Evolutionary conservation across 2,888 invertebrate genomes (phyloP).

Genomic region (Entomobrya multifasciata): DNA sequence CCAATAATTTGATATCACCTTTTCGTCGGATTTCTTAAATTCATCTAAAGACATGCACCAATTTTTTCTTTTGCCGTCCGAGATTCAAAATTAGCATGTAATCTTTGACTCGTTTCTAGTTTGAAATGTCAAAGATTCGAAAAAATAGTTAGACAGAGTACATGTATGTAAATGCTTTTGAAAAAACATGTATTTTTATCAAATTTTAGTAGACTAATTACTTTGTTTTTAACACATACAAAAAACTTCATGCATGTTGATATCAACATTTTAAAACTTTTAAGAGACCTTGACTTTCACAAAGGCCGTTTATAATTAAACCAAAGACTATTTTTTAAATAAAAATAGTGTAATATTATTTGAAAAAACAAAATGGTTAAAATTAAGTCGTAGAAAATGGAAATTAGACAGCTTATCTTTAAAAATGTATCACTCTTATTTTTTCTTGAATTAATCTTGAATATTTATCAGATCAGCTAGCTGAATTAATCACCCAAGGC

Average conservation of each 20-base stretch:
- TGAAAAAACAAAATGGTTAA: too few relatives aligned
- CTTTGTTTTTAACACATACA: too few relatives aligned
- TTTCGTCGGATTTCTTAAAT: slow-evolving; percentile 19
- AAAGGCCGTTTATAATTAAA: not conserved
- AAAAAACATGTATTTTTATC: too few relatives aligned
- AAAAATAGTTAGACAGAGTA: not conserved
- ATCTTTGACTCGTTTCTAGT: not conserved
- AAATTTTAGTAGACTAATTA: too few relatives aligned
- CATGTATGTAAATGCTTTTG: not conserved
- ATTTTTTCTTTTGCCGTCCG: too few relatives aligned
- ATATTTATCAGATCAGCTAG: too few relatives aligned
- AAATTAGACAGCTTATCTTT: not conserved
- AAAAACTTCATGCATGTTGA: too few relatives aligned
- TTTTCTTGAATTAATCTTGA: not conserved
- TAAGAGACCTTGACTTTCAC: not conserved
- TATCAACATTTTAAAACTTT: too few relatives aligned
- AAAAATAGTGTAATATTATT: too few relatives aligned
- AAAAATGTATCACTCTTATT: not conserved
- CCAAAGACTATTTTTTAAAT: too few relatives aligned
- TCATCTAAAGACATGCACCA: not conserved
- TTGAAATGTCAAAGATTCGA: not conserved
- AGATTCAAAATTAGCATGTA: slow-evolving; percentile 44
- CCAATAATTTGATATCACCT: slow-evolving; percentile 63
- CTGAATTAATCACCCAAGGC: not conserved
- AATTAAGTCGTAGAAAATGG: too few relatives aligned